Evolutionary conservation across 2,113 vertebrate species (phyloP).

Genomic region (Orthonyx spaldingii): DNA sequence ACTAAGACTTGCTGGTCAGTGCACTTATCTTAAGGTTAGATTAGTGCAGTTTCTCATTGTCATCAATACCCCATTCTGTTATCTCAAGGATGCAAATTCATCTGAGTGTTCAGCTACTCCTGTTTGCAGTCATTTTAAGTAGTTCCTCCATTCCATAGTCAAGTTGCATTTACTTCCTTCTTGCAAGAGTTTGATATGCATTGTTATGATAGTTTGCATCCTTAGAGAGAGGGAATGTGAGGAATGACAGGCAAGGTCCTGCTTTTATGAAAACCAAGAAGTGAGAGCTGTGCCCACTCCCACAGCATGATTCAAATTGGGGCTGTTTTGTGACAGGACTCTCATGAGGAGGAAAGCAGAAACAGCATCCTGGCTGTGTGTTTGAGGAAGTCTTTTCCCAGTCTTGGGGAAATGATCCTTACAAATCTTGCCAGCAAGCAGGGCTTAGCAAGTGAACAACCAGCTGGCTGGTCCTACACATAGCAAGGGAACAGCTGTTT

Average conservation of each 20-base stretch:
- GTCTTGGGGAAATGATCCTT: not conserved
- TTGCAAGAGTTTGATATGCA: not conserved
- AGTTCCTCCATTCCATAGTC: not conserved
- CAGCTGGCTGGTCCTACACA: not conserved
- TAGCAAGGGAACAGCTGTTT: not conserved
- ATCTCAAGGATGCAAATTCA: not conserved
- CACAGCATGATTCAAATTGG: accelerated
- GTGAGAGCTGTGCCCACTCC: not conserved
- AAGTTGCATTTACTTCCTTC: not conserved
- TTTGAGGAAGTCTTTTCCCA: not conserved
- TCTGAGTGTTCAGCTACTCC: not conserved
- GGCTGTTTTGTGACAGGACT: not conserved
- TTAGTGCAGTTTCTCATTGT: not conserved
- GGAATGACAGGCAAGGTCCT: not conserved
- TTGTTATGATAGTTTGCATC: not conserved
- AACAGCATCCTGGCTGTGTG: not conserved
- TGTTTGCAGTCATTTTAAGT: not conserved
- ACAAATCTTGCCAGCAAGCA: not conserved
- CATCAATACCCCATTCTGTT: not conserved
- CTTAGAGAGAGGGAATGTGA: not conserved
- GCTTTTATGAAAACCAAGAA: not conserved
- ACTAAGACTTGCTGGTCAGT: not conserved
- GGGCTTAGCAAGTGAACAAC: not conserved
- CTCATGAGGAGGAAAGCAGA: not conserved
- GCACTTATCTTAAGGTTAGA: not conserved